Evolutionary conservation across 2,113 vertebrate genomes (phyloP), one percentile per base, ranked within the genome.

Genomic region (Amphilophus citrinellus): DNA sequence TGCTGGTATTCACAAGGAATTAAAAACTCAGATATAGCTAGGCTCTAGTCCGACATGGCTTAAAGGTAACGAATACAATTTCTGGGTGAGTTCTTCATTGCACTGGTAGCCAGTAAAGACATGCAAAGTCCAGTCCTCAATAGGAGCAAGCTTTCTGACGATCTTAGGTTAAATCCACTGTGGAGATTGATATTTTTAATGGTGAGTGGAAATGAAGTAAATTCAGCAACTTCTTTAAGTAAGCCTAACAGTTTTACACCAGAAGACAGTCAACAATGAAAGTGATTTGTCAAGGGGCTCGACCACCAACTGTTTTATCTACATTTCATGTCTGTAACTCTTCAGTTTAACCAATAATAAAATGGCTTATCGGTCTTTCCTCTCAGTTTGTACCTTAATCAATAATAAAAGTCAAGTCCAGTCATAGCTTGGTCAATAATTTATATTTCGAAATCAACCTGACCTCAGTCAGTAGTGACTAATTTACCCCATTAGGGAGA

Each of bases 31-130:
- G 42, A 75, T 77, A 44, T 61, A 84, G 22, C 53, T 39, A 32
- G 83, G 79, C 61, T 2, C 15, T 30, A 39, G 61, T 85, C 85
- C 47, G 68, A 84, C 8, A 65, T 14, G 79, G 80, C 82, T 83
- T 76, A 86, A 79, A 78, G 79, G 80, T 88, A 91, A 84, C 82
- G 80, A 85, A 84, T 87, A 78, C 63, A n/a, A 80, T 62, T 82
- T 84, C 20, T 65, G 44, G 27, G 1, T 50, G 79, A 66, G 53
- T 83, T 5, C 30, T 76, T 65, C 15, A 82, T 79, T 84, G 44
- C 47, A 39, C 10, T 73, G 61, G 50, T 71, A 50, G 61, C 30
- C 22, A 71, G 17, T 62, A 22, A 76, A 79, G 27, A 63, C 50
- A 65, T 17, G 17, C 53, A 80, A 79, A 22, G 20, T 37, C 50